Evolutionary conservation across 2,888 invertebrate species (phyloP).

Genomic region (Agrypnus murinus): DNA sequence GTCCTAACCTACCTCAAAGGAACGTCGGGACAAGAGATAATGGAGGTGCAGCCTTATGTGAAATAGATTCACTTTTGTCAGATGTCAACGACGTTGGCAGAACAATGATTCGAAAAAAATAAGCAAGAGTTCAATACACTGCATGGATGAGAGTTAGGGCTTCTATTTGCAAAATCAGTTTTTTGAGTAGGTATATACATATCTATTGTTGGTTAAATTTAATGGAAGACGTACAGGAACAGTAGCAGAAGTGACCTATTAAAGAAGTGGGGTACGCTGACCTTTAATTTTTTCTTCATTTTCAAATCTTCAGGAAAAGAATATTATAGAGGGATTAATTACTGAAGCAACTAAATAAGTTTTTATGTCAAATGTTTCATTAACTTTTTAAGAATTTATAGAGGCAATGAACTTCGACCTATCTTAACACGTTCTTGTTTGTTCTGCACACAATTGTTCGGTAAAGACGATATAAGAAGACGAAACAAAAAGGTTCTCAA

Average conservation of each 20-base stretch:
- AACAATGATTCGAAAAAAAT: slow-evolving; percentile 35
- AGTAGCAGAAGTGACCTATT: no score
- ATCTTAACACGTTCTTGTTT: slow-evolving; percentile 17
- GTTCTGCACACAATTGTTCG: slow-evolving; percentile 14
- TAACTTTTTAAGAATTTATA: no score
- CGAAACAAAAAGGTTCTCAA: slow-evolving; percentile 5
- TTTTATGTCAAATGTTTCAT: no score
- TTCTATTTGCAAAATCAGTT: slow-evolving; percentile 24
- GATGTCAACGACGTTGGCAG: slow-evolving; percentile 38
- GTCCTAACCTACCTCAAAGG: slow-evolving; percentile 39
- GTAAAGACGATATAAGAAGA: slow-evolving; percentile 4
- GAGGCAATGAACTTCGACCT: slow-evolving; percentile 14
- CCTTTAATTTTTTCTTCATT: no score
- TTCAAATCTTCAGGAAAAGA: no score
- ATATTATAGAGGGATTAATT: no score
- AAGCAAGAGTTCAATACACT: slow-evolving; percentile 40
- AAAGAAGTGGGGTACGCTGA: no score
- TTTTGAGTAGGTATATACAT: slow-evolving; percentile 11
- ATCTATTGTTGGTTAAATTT: slow-evolving; percentile 13
- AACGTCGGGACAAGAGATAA: slow-evolving; percentile 24
- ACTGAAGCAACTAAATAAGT: no score
- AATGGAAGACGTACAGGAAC: neutral
- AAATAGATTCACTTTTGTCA: slow-evolving; percentile 36
- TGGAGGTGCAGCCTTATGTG: slow-evolving; percentile 45
- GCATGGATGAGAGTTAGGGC: slow-evolving; percentile 1